A percentile compares a stretch with the other conserved stretches of the same genome.
phyloP scores from a whole-genome alignment of 2,888 invertebrate genomes.

The Nomada hirtipes region DNA sequence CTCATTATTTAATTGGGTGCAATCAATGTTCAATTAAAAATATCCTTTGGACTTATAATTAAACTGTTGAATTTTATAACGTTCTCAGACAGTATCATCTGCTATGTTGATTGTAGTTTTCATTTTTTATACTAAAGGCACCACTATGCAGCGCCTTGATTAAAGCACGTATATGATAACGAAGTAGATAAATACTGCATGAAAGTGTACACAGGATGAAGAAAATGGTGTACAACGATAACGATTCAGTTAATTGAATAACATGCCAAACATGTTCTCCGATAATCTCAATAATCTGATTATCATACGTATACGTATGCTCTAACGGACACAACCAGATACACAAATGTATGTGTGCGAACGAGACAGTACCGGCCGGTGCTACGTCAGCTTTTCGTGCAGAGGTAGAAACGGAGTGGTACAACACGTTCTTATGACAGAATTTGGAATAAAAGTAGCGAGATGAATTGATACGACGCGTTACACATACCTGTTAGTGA shows the following conservation, averaged over 20 bases:
- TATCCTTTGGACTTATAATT: neutral
- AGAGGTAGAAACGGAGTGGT: conserved; percentile 4
- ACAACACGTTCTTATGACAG: conserved; percentile 20
- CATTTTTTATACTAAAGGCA: conserved; percentile 32
- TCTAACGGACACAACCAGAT: neutral
- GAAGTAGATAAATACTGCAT: neutral
- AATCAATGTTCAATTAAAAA: too few relatives aligned
- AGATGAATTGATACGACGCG: neutral
- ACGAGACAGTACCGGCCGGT: conserved; percentile 40
- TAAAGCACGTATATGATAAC: neutral
- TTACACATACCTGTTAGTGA: conserved; percentile 36
- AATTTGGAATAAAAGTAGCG: neutral
- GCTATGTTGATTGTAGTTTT: conserved; percentile 17
- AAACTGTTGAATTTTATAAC: neutral
- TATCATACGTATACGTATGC: neutral
- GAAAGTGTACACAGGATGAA: neutral
- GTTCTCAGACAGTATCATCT: neutral
- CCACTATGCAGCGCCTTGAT: conserved; percentile 23
- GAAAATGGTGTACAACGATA: neutral
- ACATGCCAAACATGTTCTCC: neutral
- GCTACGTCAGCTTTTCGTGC: conserved; percentile 49
- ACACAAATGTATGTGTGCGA: neutral
- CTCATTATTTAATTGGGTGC: too few relatives aligned
- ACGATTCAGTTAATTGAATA: neutral
- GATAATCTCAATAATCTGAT: neutral